Base-by-base conservation (phyloP, 30 jellyfish, hydroid and myxozoan species). In the Sanderia malayensis region DNA sequence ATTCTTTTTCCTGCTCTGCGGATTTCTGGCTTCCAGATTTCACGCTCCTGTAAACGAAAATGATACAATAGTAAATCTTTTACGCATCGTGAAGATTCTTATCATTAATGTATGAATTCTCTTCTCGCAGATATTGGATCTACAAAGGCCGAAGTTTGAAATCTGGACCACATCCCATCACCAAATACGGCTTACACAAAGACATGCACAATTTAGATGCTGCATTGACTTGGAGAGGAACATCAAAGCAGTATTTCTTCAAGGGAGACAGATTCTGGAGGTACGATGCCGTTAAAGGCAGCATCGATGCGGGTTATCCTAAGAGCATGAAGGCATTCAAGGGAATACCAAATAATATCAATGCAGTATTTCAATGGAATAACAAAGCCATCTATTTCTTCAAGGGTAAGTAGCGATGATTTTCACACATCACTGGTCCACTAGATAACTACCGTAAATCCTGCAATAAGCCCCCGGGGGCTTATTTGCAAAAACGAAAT, bases 391-490 rank as follows among this genome's bases (percentile, higher is more conserved):
- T 76, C 8, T 90, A 76, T 67, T 83, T 90, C 61, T 90, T 90
- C 73, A 90, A 83, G 83, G 98, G 98, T 90, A 46, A 15, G 85
- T n/a, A n/a, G n/a, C n/a, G n/a, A n/a, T n/a, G n/a, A n/a, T n/a
- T n/a, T n/a, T n/a, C n/a, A n/a, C n/a, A n/a, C n/a, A n/a, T n/a
- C n/a, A n/a, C n/a, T n/a, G n/a, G n/a, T n/a, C n/a, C n/a, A n/a
- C n/a, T n/a, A n/a, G n/a, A n/a, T n/a, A n/a, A n/a, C n/a, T n/a
- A n/a, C n/a, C n/a, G 13, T 4, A 10, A 0, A 0, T 29, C 58
- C 3, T n/a, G 0, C 3, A 2, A 21, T 1, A 6, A 6, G n/a
- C 30, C 25, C n/a, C n/a, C n/a, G n/a, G n/a, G n/a, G n/a, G n/a
- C n/a, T n/a, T n/a, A n/a, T n/a, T n/a, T n/a, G n/a, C n/a, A n/a